Conservation (phyloP, 1,140 invertebrate genomes). For the Popillia japonica region DNA sequence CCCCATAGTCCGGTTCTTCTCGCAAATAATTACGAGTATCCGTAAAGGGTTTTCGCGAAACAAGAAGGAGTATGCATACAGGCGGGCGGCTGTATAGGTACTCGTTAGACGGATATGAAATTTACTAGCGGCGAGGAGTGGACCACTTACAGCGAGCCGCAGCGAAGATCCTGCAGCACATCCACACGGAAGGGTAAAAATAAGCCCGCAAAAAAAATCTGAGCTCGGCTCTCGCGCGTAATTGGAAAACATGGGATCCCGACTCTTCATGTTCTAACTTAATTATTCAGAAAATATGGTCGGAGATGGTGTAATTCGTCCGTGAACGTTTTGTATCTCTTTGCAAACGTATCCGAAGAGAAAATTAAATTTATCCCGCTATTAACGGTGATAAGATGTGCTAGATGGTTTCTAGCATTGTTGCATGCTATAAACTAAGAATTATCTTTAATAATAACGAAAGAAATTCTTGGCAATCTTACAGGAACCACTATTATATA, state of each 20-base stretch:
- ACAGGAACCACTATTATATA: no score
- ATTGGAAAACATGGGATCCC: slow-evolving; percentile 4
- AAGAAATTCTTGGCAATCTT: no score
- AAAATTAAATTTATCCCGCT: neutral
- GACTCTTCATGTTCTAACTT: neutral
- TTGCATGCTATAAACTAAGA: no score
- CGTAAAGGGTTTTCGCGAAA: neutral
- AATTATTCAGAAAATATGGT: slow-evolving; percentile 16
- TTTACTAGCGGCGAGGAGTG: neutral
- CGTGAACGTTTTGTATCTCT: neutral
- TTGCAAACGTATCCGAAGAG: neutral
- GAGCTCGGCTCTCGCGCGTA: neutral
- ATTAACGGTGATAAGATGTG: neutral
- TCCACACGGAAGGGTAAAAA: neutral
- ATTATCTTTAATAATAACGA: no score
- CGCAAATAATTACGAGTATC: neutral
- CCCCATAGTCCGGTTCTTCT: neutral
- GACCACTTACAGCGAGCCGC: neutral
- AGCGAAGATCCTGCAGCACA: neutral
- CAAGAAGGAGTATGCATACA: neutral
- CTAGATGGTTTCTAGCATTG: no score
- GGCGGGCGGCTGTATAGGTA: neutral
- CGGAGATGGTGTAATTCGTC: neutral
- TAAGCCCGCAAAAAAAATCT: neutral
- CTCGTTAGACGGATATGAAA: neutral